Evolutionary conservation across 30 jellyfish, hydroid and myxozoan species (phyloP), one percentile per base, ranked within the genome.

Genomic region (Clytia hemisphaerica): DNA sequence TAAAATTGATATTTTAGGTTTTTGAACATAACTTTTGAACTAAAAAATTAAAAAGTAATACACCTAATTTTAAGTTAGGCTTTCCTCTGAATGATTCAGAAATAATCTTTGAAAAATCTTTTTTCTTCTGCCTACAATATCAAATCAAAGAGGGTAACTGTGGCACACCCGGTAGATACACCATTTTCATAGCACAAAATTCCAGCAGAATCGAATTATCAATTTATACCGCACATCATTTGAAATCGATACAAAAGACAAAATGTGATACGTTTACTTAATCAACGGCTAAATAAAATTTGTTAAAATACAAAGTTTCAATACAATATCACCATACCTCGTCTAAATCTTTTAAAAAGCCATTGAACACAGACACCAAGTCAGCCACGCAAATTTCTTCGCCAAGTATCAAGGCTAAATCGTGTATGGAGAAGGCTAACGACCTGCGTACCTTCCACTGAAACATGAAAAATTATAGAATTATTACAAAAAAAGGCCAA

Each of bases 391-490:
- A 63, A 34, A 88, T 88, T 15, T 88, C 97, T 70, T 88, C 91
- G 7, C 97, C 97, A 25, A 88, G 93, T 12, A 88, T 88, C 62
- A 80, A 33, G 16, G 97, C 94, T 34, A 88, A 75, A 69, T 88
- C 94, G 48, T 88, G 97, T 4, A 88, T 79, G 4, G 97, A 88
- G 58, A 79, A 88, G 1, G 97, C 97, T 54, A 88, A 55, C 6
- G 97, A 79, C 36, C 94, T 77, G 6, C 97, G 66, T 10, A 88
- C 94, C 51, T 88, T 88, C 97, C 97, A 88, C 97, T 88, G 53
- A 15, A 47, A 83, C 29, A n/a, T n/a, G n/a, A n/a, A n/a, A n/a
- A n/a, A n/a, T n/a, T n/a, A 25, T 37, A 62, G 58, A 5, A 62
- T 14, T 10, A 22, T 5, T 32, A 64, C 25, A 34, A 16, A 7